These are phyloP conservation scores for Macrophya annulata DNA, from an alignment of 2,888 invertebrate genomes.

Conservation along the genomic window DNA sequence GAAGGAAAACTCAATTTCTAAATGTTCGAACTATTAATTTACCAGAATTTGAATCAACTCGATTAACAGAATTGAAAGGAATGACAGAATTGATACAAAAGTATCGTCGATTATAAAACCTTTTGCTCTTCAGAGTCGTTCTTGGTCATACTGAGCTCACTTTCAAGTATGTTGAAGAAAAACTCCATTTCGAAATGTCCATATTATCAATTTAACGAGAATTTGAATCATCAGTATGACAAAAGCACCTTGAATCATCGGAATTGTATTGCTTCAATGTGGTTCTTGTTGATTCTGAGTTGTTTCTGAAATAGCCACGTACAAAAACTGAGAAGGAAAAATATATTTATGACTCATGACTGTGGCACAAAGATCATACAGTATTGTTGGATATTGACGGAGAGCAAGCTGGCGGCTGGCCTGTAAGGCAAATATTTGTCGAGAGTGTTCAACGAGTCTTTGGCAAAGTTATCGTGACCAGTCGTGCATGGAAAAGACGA, in stretches of 20 bases:
- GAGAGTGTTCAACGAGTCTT: constrained; percentile 25
- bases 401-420: constrained; percentile 13
- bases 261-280: neutral
- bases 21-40: no score
- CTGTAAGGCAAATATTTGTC: constrained; percentile 28
- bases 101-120: neutral
- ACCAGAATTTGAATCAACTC: neutral
- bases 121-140: neutral
- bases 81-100: neutral
- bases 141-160: neutral
- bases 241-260: neutral
- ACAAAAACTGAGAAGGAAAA: neutral
- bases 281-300: neutral
- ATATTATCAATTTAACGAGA: neutral
- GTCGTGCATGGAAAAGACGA: constrained; percentile 16
- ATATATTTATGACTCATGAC: neutral
- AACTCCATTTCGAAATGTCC: no score
- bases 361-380: neutral
- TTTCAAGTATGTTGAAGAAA: neutral
- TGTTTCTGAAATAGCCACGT: neutral
- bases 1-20: neutral
- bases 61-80: neutral
- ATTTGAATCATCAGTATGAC: neutral
- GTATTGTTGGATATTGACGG: constrained; percentile 5
- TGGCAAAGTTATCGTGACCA: constrained; percentile 1